A percentile compares a stretch with the other conserved stretches of the same genome.
Evolutionary conservation across 1,140 invertebrate species (phyloP).

Genomic region (Cotesia vestalis): DNA sequence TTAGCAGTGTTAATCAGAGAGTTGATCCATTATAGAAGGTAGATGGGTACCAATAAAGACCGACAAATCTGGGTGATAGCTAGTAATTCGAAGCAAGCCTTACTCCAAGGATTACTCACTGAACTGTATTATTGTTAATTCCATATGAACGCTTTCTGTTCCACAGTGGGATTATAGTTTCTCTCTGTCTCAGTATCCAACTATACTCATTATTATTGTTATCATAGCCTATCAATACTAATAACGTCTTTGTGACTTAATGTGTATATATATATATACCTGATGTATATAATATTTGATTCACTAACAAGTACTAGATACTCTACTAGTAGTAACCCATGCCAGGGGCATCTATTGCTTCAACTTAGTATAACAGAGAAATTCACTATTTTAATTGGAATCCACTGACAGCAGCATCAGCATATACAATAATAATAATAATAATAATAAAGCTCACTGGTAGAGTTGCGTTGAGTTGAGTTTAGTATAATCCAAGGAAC

Average conservation of each 20-base stretch:
- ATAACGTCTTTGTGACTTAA: too few relatives aligned
- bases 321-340: neutral
- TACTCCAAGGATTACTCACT: constrained; percentile 24
- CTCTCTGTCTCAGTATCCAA: neutral
- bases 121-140: constrained; percentile 28
- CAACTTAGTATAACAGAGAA: constrained; percentile 18
- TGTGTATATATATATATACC: neutral
- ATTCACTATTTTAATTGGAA: constrained; percentile 29
- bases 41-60: constrained; percentile 41
- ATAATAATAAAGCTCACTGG: too few relatives aligned
- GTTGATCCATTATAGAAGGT: constrained; percentile 43
- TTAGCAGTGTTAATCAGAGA: constrained; percentile 54
- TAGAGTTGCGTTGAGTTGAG: too few relatives aligned
- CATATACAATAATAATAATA: neutral
- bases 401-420: neutral
- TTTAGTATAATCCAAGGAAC: too few relatives aligned
- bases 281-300: constrained; percentile 6
- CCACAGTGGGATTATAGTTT: constrained; percentile 17
- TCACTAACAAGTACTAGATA: constrained; percentile 5
- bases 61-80: neutral
- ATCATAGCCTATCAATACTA: too few relatives aligned
- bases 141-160: constrained; percentile 25
- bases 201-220: too few relatives aligned
- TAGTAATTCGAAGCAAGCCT: constrained; percentile 3
- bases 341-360: constrained; percentile 18